Evolutionary conservation across 1,140 invertebrate species (phyloP), one percentile per base, ranked within the genome.

Genomic region (Leptinotarsa lineolata): DNA sequence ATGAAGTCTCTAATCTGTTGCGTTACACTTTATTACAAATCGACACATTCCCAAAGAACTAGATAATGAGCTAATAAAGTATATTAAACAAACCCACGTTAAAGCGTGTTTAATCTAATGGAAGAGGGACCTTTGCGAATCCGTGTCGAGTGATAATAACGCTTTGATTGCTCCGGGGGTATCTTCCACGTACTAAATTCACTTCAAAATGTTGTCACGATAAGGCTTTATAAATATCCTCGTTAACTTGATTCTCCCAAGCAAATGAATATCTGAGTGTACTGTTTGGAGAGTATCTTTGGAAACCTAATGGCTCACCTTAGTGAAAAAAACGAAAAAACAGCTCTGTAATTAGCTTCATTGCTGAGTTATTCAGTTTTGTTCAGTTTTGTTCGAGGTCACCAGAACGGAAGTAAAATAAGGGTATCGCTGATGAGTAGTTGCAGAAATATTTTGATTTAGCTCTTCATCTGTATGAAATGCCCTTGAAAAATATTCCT

Each of bases 171-270:
- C 74, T 74, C 78, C 70, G 59, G 72, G 70, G 74, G 77, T 74
- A 70, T 75, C 65, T 75, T 70, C 77, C 79, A 79, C 79, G 79
- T 81, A 78, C 74, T 79, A 79, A 81, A 81, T 81, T 79, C 69
- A 74, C 71, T 81, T 78, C 76, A 81, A 78, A 81, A 78, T 79
- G 79, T 81, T 80, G 77, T 79, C 79, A 73, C 73, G 79, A 81
- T 81, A 81, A 81, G 75, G 75, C 75, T 81, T 78, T 79, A 81
- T 78, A 81, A 79, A 81, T 81, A 79, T 77, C 76, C 78, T 78
- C 79, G 76, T 79, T 80, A 79, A 80, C 77, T 78, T 78, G 78
- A 79, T 79, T 78, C 78, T 77, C 76, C 76, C 66, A 74, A 72
- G 74, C 74, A 68, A 76, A 76, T 74, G 74, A 76, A 76, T 63